phyloP scores from a whole-genome alignment of 1,140 invertebrate species.

The Melanaphis sacchari region DNA sequence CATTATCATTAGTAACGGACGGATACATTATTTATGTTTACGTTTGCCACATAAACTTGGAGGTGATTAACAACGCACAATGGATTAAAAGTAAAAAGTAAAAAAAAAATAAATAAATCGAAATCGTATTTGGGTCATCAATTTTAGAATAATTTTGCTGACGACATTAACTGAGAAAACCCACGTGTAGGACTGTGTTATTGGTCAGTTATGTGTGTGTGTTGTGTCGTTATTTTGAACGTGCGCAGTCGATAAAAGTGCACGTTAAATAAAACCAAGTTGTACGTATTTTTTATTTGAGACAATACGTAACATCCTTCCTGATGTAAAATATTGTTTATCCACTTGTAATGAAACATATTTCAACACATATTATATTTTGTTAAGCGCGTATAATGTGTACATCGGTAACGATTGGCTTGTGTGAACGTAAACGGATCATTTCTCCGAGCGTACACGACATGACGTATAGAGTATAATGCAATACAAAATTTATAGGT shows the following conservation, averaged over 20 bases:
- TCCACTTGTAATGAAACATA: not conserved
- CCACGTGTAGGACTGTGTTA: not conserved
- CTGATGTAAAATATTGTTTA: not conserved
- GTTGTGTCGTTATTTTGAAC: not conserved
- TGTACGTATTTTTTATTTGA: not conserved
- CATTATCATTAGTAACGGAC: not conserved
- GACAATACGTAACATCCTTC: not conserved
- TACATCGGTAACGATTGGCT: not conserved
- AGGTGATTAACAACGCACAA: not conserved
- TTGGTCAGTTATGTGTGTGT: not conserved
- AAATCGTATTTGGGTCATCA: slow-evolving; percentile 10
- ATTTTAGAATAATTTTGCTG: not conserved
- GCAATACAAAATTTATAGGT: not conserved
- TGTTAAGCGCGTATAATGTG: not conserved
- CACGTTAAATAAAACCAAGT: not conserved
- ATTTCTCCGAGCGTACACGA: not conserved
- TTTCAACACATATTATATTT: not conserved
- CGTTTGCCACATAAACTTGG: no score
- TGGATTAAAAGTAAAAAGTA: not conserved
- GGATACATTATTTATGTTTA: not conserved
- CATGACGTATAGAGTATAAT: not conserved
- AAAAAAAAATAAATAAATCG: no score
- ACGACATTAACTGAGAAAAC: not conserved
- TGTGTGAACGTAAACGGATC: not conserved
- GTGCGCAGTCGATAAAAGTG: not conserved